Evolutionary conservation across 2,113 vertebrate species (phyloP).

Genomic region (Triplophysa tibetana): DNA sequence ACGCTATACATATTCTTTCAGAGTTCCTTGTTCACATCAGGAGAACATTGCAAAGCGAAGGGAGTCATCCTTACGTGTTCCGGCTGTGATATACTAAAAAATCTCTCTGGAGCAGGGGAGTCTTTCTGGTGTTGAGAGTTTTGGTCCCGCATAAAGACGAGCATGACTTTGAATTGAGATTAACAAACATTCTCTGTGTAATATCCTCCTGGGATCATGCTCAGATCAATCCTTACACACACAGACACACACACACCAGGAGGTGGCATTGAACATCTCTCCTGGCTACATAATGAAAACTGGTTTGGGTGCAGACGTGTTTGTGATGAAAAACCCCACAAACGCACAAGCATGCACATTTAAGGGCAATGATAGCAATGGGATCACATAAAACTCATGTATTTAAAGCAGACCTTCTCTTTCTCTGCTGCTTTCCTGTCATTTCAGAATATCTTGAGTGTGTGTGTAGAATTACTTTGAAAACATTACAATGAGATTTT

Average conservation of each 20-base stretch:
- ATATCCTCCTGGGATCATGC: conserved; percentile 20
- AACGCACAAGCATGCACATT: too few species aligned
- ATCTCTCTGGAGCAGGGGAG: neutral
- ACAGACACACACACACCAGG: conserved; percentile 3
- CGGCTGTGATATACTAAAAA: conserved; percentile 15
- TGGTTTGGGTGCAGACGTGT: conserved; percentile 5
- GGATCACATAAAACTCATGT: neutral
- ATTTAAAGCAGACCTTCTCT: neutral
- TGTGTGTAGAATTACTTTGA: neutral
- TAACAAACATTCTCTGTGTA: conserved; percentile 34
- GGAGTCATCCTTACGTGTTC: conserved; percentile 14
- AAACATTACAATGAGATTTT: neutral
- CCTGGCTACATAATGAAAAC: conserved; percentile 18
- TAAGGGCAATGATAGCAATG: neutral
- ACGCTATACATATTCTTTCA: neutral
- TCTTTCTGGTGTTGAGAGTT: conserved; percentile 26
- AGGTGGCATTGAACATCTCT: conserved; percentile 18
- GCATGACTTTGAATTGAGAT: conserved; percentile 38
- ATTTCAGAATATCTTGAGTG: neutral
- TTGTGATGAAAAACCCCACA: neutral
- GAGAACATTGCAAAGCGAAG: conserved; percentile 26
- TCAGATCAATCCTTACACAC: conserved; percentile 22
- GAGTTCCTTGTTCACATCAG: conserved; percentile 37
- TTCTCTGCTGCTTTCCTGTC: neutral
- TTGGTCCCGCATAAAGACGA: conserved; percentile 23